Base-by-base conservation (phyloP, 2,888 invertebrate species). In the Mesochorus sp. region DNA sequence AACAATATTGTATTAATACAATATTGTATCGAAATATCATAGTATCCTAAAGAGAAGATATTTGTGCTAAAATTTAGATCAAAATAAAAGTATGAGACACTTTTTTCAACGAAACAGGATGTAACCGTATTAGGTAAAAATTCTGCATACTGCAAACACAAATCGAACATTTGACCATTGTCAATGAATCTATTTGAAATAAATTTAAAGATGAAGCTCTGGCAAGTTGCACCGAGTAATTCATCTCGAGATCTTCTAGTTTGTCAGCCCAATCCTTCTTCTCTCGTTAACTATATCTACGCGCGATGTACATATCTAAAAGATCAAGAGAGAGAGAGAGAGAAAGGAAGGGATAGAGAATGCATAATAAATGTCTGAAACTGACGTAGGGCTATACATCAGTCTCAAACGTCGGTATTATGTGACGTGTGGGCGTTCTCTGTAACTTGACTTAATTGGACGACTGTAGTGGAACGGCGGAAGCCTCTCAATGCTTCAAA, bases 361-460 rank as follows among this genome's bases (percentile, higher is more conserved):
- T 28, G 59, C 37, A 74, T 78, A 78, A 78, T 78, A 74, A 78
- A 70, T 70, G 78, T 70, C 74, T 53, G 64, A 66, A 51, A 74
- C 34, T 74, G 67, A 74, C 51, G 57, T 14, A 49, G 51, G 57
- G 57, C 64, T 70, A 66, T 78, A 51, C 78, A 78, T 78, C 74
- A 78, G 53, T 74, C 59, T 26, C 34, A 49, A n/a, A 44, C 62
- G 42, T 51, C 49, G 51, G 51, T 51, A 70, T 78, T 78, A 74
- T 59, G 57, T 66, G 78, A 64, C 78, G 70, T 70, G 78, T 78
- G 70, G 78, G 78, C 78, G 78, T 78, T 49, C 44, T n/a, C 51
- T 31, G 49, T 64, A 67, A 47, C 37, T 71, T 37, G 28, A 61
- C 61, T 61, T 51, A 49, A 28, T 37, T 3, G 34, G 39, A 61